These are phyloP conservation scores for Actenoides lindsayi DNA, from an alignment of 2,113 vertebrate species.

Conservation along the genomic window DNA sequence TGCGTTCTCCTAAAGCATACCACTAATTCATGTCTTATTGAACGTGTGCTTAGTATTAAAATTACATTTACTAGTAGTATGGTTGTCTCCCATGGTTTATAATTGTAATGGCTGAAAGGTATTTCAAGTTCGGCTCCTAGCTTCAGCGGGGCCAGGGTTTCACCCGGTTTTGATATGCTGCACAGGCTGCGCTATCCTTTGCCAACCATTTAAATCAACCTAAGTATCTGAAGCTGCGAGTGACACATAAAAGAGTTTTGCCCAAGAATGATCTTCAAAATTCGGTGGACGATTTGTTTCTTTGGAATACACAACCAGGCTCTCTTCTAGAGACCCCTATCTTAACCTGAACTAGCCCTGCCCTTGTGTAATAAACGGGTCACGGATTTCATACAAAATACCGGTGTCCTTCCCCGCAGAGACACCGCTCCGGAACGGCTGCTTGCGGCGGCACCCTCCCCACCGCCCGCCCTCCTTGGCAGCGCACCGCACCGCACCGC, in stretches of 20 bases:
- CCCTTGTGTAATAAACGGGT: not conserved
- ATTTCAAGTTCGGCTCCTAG: rapidly evolving
- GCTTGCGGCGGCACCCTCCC: not conserved
- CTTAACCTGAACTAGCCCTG: not conserved
- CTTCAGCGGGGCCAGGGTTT: not conserved
- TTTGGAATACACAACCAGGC: rapidly evolving
- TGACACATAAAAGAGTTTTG: not conserved
- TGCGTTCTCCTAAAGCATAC: not conserved
- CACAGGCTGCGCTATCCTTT: rapidly evolving
- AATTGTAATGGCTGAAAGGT: rapidly evolving
- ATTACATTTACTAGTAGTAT: not conserved
- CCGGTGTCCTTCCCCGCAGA: rapidly evolving
- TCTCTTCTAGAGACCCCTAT: not conserved
- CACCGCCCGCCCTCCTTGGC: not conserved
- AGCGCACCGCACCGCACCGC: too few species aligned
- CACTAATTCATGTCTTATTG: not conserved
- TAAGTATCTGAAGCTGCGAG: rapidly evolving
- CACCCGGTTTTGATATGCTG: rapidly evolving
- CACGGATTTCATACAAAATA: not conserved
- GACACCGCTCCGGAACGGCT: not conserved
- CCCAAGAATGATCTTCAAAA: not conserved
- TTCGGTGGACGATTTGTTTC: not conserved
- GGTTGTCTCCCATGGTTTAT: not conserved
- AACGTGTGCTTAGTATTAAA: not conserved
- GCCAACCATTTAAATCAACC: too few species aligned